Conservation (phyloP, 2,113 vertebrate species). For the Microtus ochrogaster region DNA sequence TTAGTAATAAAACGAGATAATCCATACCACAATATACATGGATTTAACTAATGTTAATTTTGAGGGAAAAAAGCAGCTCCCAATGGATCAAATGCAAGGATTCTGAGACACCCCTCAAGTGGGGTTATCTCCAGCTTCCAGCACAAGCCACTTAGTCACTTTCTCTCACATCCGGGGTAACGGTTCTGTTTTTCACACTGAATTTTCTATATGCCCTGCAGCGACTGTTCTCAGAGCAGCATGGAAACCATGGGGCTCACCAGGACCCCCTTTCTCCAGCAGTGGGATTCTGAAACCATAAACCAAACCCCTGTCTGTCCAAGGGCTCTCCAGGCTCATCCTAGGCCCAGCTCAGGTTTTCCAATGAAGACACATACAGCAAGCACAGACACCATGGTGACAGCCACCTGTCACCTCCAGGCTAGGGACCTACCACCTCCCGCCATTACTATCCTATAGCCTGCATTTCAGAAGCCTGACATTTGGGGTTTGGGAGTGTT, state of each 20-base stretch:
- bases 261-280: slow-evolving; percentile 71
- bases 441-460: neutral
- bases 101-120: slow-evolving; percentile 82
- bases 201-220: slow-evolving; percentile 83
- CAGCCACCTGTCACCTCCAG: slow-evolving; percentile 34
- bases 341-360: neutral
- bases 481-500: neutral
- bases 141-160: slow-evolving; percentile 80
- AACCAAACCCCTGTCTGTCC: neutral
- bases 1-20: slow-evolving; percentile 84
- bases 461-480: slow-evolving; percentile 64
- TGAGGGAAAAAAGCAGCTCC: slow-evolving; percentile 89
- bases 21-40: slow-evolving; percentile 85
- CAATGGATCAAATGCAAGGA: slow-evolving; percentile 85
- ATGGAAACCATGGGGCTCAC: slow-evolving; percentile 78
- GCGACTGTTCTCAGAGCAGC: slow-evolving; percentile 74
- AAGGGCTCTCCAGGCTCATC: neutral
- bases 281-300: neutral
- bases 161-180: slow-evolving; percentile 79
- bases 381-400: neutral
- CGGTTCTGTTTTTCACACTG: neutral
- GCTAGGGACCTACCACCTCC: slow-evolving; percentile 55
- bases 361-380: neutral
- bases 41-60: slow-evolving; percentile 90
- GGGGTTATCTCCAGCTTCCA: slow-evolving; percentile 87